Base-by-base conservation (phyloP, 2,113 vertebrate genomes). In the Astur gentilis region DNA sequence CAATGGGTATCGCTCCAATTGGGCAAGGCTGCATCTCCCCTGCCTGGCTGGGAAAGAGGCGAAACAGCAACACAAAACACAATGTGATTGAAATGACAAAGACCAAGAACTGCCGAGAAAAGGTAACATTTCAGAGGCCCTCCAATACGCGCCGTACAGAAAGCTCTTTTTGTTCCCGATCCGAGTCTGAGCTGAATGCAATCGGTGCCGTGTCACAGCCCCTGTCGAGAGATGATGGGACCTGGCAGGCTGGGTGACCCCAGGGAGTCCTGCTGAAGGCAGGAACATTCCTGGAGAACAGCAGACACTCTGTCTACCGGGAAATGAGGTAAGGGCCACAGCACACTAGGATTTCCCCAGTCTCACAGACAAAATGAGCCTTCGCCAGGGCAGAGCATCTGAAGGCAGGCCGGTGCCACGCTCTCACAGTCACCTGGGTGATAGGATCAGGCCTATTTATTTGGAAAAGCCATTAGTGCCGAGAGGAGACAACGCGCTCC, bases 91-190 rank as follows among this genome's bases (percentile, higher is more conserved):
- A 91, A 96, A 97, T 73, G 91, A 98, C 97, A 98, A 98, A 98
- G 95, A 69, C 89, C 3, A 36, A 66, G 71, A 96, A 93, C 90
- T 29, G 89, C 93, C 3, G 92, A 86, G 97, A 67, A 81, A 58
- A 97, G 98, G 97, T 98, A 98, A 82, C 73, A 5, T 98, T 98
- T 98, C 98, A 98, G 97, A 96, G 97, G 90, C 96, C 87, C 96
- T 85, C 80, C 47, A 9, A 11, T 44, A 44, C 36, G 61, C 3
- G 0, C 52, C 1, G 7, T 23, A 87, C 93, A 98, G 95, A 98
- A 94, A 97, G 97, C 54, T 55, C 94, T 96, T 96, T 98, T 98
- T 98, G 98, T 94, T 90, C 84, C 83, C 16, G 1, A 1, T 36
- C 52, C 11, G 31, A 77, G 95, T 14, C 45, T 2, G 50, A 38